Evolutionary conservation across 2,888 invertebrate genomes (phyloP).

Genomic region (Synergus laeviventris): DNA sequence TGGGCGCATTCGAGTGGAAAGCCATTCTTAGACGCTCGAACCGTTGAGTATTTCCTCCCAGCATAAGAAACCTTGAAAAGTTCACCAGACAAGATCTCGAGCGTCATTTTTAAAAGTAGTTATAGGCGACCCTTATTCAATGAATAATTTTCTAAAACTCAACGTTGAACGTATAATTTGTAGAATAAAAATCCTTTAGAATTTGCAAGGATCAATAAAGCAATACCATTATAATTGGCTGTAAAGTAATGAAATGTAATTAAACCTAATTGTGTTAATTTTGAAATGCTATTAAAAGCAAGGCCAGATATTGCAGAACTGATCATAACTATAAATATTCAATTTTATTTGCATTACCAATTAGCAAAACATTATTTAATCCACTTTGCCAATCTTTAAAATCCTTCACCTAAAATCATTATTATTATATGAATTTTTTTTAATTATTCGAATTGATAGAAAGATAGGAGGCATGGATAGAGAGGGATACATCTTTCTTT

Average conservation of each 20-base stretch:
- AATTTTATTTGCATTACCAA: neutral
- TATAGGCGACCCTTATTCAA: neutral
- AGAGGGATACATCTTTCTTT: no score
- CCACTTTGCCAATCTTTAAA: neutral
- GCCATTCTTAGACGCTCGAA: neutral
- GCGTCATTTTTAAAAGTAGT: no score
- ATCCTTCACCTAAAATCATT: neutral
- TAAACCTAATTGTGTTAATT: neutral
- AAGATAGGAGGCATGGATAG: no score
- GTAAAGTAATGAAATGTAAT: neutral
- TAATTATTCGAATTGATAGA: no score
- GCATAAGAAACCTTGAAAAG: constrained; percentile 18
- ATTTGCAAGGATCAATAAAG: no score
- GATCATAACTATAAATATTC: neutral
- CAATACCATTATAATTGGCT: no score
- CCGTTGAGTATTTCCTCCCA: neutral
- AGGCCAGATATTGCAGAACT: neutral
- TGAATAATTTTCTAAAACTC: neutral
- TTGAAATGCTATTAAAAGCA: neutral
- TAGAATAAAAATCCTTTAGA: no score
- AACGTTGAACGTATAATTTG: neutral
- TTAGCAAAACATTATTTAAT: neutral
- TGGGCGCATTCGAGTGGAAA: neutral
- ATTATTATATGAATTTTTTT: no score
- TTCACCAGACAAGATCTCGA: constrained; percentile 6